phyloP scores from a whole-genome alignment of 92 coral and sea anemone species.

The Paragorgia papillata region DNA sequence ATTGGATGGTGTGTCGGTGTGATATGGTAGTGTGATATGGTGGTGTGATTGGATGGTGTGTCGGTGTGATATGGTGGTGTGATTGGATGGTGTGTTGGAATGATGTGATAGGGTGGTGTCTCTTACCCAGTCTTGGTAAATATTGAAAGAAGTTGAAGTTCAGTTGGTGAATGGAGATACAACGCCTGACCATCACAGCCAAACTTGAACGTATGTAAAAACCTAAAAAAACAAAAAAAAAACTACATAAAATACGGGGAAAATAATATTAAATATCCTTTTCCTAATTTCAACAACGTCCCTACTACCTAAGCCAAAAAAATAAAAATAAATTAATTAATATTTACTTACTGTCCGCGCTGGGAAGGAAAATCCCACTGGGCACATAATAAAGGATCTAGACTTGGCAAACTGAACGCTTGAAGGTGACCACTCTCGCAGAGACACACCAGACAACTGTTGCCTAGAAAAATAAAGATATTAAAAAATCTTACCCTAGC shows the following conservation, averaged over 20 bases:
- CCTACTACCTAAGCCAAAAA: not conserved
- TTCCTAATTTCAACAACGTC: too few relatives aligned
- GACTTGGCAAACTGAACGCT: slow-evolving; percentile 86
- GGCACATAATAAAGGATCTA: slow-evolving; percentile 69
- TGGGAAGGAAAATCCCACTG: slow-evolving; percentile 68
- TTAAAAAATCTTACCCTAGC: too few relatives aligned
- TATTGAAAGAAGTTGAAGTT: slow-evolving; percentile 80
- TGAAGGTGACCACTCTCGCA: slow-evolving; percentile 77
- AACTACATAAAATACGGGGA: not conserved
- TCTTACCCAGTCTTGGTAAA: slow-evolving; percentile 54
- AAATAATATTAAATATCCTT: too few relatives aligned
- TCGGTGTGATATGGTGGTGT: not conserved
- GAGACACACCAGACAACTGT: slow-evolving; percentile 86
- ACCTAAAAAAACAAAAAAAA: slow-evolving; percentile 47
- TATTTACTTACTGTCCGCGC: slow-evolving; percentile 12
- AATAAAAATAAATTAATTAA: not conserved
- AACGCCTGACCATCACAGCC: slow-evolving; percentile 89
- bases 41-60: too few relatives aligned
- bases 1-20: too few relatives aligned
- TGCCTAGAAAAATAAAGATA: slow-evolving; percentile 55
- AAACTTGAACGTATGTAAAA: slow-evolving; percentile 78
- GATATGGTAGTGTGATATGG: too few relatives aligned
- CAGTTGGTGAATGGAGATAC: slow-evolving; percentile 87
- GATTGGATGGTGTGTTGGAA: too few relatives aligned
- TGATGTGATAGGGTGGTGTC: too few relatives aligned